Conservation (phyloP, 2,888 invertebrate species). For the Aphodius granarius region DNA sequence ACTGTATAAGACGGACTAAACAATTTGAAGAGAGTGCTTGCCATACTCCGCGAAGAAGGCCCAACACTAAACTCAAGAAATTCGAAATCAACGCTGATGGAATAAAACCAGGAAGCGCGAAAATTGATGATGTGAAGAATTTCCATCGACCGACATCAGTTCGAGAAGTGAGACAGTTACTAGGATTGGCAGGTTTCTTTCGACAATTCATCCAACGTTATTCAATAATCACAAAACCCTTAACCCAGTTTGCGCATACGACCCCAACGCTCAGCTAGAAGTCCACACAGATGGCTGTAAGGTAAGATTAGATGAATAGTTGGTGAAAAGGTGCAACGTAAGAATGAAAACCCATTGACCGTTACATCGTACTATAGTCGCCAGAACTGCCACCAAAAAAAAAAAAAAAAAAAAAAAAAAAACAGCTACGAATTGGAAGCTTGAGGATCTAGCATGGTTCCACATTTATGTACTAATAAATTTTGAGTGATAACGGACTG, state of each 20-base stretch:
- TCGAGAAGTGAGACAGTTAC: constrained; percentile 32
- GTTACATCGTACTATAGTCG: constrained; percentile 39
- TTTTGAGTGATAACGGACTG: constrained; percentile 30
- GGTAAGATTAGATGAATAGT: constrained; percentile 36
- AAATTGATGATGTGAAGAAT: constrained; percentile 30
- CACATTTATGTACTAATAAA: constrained; percentile 29
- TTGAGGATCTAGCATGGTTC: constrained; percentile 21
- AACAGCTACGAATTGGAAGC: constrained; percentile 37
- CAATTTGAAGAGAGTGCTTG: constrained; percentile 22
- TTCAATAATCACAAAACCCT: constrained; percentile 36
- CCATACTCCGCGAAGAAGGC: constrained; percentile 25
- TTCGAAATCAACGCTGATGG: constrained; percentile 25
- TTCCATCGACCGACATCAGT: constrained; percentile 28
- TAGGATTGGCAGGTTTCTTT: constrained; percentile 35
- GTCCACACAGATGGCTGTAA: constrained; percentile 40
- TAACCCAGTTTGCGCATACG: constrained; percentile 24
- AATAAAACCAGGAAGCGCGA: constrained; percentile 28
- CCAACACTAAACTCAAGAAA: constrained; percentile 40
- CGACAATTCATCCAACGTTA: constrained; percentile 33
- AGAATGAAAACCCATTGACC: constrained; percentile 23
- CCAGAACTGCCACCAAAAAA: constrained; percentile 38
- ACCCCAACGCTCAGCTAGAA: constrained; percentile 30
- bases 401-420: constrained; percentile 37
- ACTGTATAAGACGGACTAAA: neutral
- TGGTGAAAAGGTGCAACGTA: constrained; percentile 34